Base-by-base conservation (phyloP, 2,888 invertebrate species). In the Cheilosia soror region DNA sequence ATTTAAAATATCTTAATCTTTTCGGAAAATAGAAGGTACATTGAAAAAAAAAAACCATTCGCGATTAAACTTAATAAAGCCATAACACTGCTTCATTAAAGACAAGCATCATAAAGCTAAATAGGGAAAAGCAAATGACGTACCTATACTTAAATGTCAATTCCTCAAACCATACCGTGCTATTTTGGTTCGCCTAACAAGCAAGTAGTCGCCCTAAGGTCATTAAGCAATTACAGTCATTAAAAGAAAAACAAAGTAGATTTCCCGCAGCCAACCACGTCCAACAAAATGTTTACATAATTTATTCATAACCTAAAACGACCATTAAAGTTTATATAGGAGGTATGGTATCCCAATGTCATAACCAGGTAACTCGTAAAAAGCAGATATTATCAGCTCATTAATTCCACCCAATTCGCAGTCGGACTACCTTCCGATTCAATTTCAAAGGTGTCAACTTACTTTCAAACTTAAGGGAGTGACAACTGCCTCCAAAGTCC, bases 311-410 rank as follows among this genome's bases (percentile, higher is more conserved):
- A 37, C 51, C 49, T 51, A 13, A 51, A 63, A 51, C 49, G 27
- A 37, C n/a, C 37, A n/a, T 47, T 31, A 51, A 31, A 65, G 11
- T 51, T 1, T 40, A 15, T 9, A 25, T 31, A 31, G 47, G n/a
- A 66, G 53, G 27, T 29, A 40, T 53, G 71, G 40, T 27, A 40
- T 57, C 13, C 20, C 40, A 29, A 58, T 58, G 75, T 76, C 40
- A 51, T 60, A 60, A 60, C 55, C 37, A 29, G 57, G 47, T 75
- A 40, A 57, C 25, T 40, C 29, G 51, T 25, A 51, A 51, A 51
- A 51, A 27, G 13, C 27, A 13, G 77, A 77, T 77, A 77, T 62
- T 47, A 69, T 69, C 77, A 42, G 51, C 53, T 62, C 62, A 63
- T 73, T 73, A 62, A 77, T 60, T 60, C 60, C 57, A 49, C 57